phyloP scores from a whole-genome alignment of 2,797 vertebrate genomes.

The Pangasius djambal region DNA sequence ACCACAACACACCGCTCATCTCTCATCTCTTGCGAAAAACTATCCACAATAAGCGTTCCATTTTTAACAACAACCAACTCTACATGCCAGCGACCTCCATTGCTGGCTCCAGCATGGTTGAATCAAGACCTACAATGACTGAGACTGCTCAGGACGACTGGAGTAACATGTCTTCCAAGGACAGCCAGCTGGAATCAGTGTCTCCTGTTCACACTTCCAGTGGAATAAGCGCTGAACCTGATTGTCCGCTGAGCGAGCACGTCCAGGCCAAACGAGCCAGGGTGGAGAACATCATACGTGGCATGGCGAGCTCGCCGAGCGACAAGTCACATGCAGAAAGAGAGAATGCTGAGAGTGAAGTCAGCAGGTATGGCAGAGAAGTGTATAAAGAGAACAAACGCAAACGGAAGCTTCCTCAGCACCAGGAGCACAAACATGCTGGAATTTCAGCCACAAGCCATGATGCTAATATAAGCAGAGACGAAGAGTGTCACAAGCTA shows the following conservation, averaged over 20 bases:
- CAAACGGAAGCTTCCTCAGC: constrained; percentile 82
- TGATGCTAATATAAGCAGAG: constrained; percentile 61
- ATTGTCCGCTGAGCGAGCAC: constrained; percentile 77
- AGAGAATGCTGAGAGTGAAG: constrained; percentile 47
- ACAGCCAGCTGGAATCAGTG: constrained; percentile 65
- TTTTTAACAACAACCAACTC: constrained; percentile 71
- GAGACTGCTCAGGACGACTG: constrained; percentile 73
- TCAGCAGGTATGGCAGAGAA: constrained; percentile 52
- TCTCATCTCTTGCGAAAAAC: constrained; percentile 81
- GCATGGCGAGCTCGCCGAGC: constrained; percentile 83
- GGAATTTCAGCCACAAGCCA: constrained; percentile 32
- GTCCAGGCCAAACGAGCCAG: constrained; percentile 87
- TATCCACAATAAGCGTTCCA: constrained; percentile 69
- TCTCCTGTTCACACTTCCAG: constrained; percentile 66
- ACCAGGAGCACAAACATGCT: constrained; percentile 72
- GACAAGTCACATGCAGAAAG: constrained; percentile 52
- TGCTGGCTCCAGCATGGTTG: constrained; percentile 65
- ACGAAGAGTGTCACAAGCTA: constrained; percentile 79
- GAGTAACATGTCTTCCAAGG: constrained; percentile 69
- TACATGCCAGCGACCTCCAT: constrained; percentile 66
- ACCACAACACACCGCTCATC: constrained; percentile 73
- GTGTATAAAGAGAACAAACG: constrained; percentile 81
- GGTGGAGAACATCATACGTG: constrained; percentile 90
- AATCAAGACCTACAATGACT: constrained; percentile 64
- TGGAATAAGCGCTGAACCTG: constrained; percentile 64